Evolutionary conservation across 1,140 invertebrate genomes (phyloP), one percentile per base, ranked within the genome.

Genomic region (Trichonephila inaurata): DNA sequence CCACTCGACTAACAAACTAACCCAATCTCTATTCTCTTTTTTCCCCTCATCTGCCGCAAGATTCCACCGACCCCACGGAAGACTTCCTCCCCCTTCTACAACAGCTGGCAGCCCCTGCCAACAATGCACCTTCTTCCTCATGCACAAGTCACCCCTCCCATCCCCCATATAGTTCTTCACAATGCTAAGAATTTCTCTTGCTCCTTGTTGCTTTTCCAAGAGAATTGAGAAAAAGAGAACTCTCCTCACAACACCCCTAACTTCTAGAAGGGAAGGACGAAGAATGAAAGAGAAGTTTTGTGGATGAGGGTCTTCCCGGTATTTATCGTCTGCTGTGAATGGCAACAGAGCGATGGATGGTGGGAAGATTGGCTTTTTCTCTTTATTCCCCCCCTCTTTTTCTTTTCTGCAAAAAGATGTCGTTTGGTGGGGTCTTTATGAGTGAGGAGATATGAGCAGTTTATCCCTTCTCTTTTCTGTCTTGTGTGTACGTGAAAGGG

Each of bases 271-370:
- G 82, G 21, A 51, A 24, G 28, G 28, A 77, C 18, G 28, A 77
- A 77, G 72, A 77, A 77, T 10, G 62, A 90, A 77, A 60, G 61
- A 40, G 58, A 60, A 90, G 64, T 44, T 51, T 72, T 81, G 51
- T 77, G 51, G 44, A 90, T 58, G 64, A 69, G 51, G 82, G 66
- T 81, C 72, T 58, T 77, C 72, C 72, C 72, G 28, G 69, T 90
- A 90, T 90, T 90, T 90, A 90, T 90, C 89, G 44, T 81, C 69
- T 14, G 62, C 69, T 14, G 62, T 81, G 89, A 90, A 90, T 90
- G 89, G 69, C 88, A 72, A 90, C 69, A 19, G n/a, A n/a, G 72
- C 44, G 64, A 28, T 21, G 69, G 89, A 33, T 83, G 44, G 51
- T 51, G 82, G 44, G 82, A 69, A 60, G 82, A 51, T 60, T n/a